These are phyloP conservation scores for Theristicus caerulescens DNA, from an alignment of 2,113 vertebrate genomes.

Conservation along the genomic window DNA sequence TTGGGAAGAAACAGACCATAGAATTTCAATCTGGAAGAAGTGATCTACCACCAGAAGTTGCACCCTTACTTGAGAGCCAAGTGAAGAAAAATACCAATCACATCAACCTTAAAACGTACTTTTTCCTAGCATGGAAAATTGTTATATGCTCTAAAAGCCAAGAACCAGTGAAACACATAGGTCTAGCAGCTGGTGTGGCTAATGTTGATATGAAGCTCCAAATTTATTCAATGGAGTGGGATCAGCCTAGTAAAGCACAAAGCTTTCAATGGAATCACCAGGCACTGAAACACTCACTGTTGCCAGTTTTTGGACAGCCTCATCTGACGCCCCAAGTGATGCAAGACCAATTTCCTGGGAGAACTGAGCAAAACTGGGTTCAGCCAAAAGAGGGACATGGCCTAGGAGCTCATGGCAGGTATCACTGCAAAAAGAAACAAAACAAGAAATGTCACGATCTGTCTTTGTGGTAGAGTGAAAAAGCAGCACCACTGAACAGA, in stretches of 20 bases:
- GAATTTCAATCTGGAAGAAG: background rate
- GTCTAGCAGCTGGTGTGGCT: background rate
- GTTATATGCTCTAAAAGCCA: background rate
- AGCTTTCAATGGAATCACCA: background rate
- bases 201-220: background rate
- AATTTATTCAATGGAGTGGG: accelerated
- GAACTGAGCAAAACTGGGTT: constrained; percentile 98
- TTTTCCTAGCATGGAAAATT: background rate
- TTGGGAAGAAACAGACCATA: background rate
- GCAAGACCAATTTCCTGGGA: constrained; percentile 97
- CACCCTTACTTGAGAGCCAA: background rate
- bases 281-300: constrained; percentile 80
- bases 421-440: constrained; percentile 79
- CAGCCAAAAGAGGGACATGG: constrained; percentile 93
- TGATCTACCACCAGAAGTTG: background rate
- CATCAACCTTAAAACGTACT: background rate
- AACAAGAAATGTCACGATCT: background rate
- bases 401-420: constrained; percentile 97
- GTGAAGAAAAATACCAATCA: background rate
- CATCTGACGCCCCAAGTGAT: constrained; percentile 95
- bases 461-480: background rate
- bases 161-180: background rate
- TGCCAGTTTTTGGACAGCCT: constrained; percentile 93
- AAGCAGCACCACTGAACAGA: background rate
- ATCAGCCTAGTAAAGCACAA: background rate